Evolutionary conservation across 2,797 vertebrate species (phyloP), one percentile per base, ranked within the genome.

Genomic region (Emys orbicularis): DNA sequence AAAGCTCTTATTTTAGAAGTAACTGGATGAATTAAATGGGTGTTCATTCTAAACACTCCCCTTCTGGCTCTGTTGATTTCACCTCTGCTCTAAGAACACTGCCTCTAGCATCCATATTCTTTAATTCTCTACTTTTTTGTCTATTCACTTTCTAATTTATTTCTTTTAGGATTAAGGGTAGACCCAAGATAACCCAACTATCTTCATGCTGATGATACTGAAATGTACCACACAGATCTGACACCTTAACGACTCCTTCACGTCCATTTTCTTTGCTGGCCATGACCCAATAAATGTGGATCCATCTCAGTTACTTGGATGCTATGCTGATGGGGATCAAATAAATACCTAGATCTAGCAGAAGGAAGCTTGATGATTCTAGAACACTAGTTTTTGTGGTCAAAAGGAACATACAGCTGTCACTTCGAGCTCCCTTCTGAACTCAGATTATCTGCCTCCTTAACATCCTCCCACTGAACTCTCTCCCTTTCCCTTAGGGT

Each of bases 231-330:
- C 74, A 37, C 79, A 91, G 65, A 31, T 74, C 0, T 79, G 86
- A 68, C 88, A 34, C 84, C 76, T 41, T 87, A 29, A 6, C 47
- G 76, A 83, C 41, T 90, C 65, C 83, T 61, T 16, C 85, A 53
- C 61, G 47, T 47, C 90, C 41, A 4, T 80, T 92, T 94, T 93
- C 79, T 87, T 89, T 74, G 82, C 77, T 54, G 86, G 86, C 84
- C 92, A 80, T 81, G 65, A 57, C 9, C 23, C 23, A 44, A 31
- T 80, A 81, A 41, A 91, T 2, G 8, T 0, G 53, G 13, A 8
- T 53, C 44, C 50, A 21, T 59, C 74, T 91, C 5, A 76, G 77
- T 6, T 57, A 53, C 79, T 76, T 37, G 0, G 13, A 31, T 76
- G 50, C 65, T 68, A 8, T 81, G 80, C 80, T 82, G 49, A n/a